Conservation (phyloP, 1,140 invertebrate species). For the Trinorchestia longiramus region DNA sequence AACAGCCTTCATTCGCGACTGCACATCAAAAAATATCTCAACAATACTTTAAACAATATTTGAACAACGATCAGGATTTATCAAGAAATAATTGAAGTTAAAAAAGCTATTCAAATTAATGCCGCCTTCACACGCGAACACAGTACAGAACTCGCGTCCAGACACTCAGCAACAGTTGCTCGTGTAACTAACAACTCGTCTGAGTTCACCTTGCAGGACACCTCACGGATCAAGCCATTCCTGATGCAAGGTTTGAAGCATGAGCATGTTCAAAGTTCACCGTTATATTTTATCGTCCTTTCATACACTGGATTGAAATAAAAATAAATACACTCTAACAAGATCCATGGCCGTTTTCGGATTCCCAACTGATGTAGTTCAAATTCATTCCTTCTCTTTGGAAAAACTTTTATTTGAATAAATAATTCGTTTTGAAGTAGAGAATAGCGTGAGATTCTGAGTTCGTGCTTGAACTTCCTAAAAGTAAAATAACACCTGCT, state of each 20-base stretch:
- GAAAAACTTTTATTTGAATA: background rate
- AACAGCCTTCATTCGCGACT: background rate
- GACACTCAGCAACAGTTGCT: background rate
- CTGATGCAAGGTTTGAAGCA: background rate
- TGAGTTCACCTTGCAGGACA: background rate
- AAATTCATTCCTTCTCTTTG: background rate
- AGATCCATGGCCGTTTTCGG: background rate
- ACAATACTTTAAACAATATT: constrained; percentile 19
- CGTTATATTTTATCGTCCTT: background rate
- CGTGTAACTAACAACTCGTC: background rate
- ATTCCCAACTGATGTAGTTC: background rate
- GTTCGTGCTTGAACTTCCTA: background rate
- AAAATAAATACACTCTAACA: background rate
- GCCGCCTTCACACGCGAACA: background rate
- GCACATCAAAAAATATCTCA: background rate
- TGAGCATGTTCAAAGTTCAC: background rate
- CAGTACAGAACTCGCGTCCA: background rate
- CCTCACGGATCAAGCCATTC: background rate
- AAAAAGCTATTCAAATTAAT: background rate
- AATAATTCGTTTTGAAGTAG: background rate
- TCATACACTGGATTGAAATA: background rate
- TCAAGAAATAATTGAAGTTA: background rate
- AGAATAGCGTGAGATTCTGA: background rate
- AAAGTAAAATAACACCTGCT: background rate
- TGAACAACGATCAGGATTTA: constrained; percentile 45